Evolutionary conservation across 2,113 vertebrate genomes (phyloP), one percentile per base, ranked within the genome.

Genomic region (Anoura caudifer): DNA sequence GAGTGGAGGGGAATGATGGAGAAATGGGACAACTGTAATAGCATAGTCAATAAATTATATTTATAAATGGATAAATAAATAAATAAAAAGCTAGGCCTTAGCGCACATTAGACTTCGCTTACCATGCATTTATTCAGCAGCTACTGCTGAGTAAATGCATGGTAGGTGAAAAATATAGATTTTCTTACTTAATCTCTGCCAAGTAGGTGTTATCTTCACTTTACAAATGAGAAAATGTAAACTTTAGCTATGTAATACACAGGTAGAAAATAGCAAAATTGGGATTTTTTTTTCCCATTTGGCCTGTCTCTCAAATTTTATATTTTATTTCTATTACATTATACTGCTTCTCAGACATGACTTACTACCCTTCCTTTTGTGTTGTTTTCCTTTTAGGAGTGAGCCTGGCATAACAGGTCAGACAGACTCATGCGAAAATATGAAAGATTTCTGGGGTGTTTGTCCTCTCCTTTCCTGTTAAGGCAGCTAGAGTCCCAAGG

Each of bases 121-220:
- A 47, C 38, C 56, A 33, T 13, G 24, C 22, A 36, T 85, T 85
- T 86, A 67, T 67, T 73, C 70, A 93, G n/a, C 79, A 89, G 38
- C 87, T 73, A 50, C 80, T 85, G 73, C n/a, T n/a, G n/a, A n/a
- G n/a, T n/a, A n/a, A n/a, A n/a, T n/a, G n/a, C n/a, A n/a, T n/a
- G n/a, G n/a, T n/a, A n/a, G n/a, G n/a, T n/a, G n/a, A n/a, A n/a
- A n/a, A n/a, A 47, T 11, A 14, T 87, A 70, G 28, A 50, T 82
- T 87, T 86, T 87, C 59, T 82, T 59, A 81, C 73, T 94, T 88
- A 89, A 84, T 77, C 63, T 96, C 54, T 50, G 26, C 13, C 79
- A 79, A 89, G 33, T 73, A 90, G 45, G 10, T 91, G 33, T 54
- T 77, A 84, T 43, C 50, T 10, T 28, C 28, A 38, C 20, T 80